Percentiles rank a stretch among this genome's conserved stretches.
These are phyloP conservation scores for Pangasius krempfi DNA, from an alignment of 2,797 vertebrate species.

Conservation along the genomic window DNA sequence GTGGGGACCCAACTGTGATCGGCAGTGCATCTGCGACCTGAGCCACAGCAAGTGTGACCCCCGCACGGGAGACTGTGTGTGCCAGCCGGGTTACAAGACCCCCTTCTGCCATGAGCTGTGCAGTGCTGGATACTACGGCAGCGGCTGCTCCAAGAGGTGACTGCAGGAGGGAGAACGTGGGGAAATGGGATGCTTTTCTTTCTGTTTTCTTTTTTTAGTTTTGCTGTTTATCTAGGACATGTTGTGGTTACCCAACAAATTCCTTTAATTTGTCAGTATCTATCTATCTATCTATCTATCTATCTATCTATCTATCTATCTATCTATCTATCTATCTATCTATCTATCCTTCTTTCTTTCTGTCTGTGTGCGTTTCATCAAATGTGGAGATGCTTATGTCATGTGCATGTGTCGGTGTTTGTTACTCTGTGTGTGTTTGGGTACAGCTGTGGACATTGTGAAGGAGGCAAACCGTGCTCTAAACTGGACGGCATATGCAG, in stretches of 20 bases:
- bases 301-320: slow-evolving; percentile 1
- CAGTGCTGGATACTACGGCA: slow-evolving; percentile 75
- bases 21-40: slow-evolving; percentile 78
- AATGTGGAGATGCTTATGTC: background rate
- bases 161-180: background rate
- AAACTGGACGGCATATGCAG: slow-evolving; percentile 79
- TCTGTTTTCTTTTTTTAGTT: no score
- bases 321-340: background rate
- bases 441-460: slow-evolving; percentile 83
- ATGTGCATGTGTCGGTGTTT: background rate
- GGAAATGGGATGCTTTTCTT: background rate
- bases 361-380: background rate
- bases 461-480: slow-evolving; percentile 75
- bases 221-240: background rate
- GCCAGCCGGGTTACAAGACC: slow-evolving; percentile 81
- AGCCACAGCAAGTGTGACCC: slow-evolving; percentile 77
- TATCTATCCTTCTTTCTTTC: background rate
- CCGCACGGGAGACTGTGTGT: slow-evolving; percentile 78
- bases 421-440: slow-evolving; percentile 5
- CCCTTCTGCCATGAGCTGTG: slow-evolving; percentile 79
- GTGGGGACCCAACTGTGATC: slow-evolving; percentile 82
- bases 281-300: background rate
- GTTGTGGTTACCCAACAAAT: background rate
- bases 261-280: background rate
- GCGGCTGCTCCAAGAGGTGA: slow-evolving; percentile 80